Base-by-base conservation (phyloP, 2,888 invertebrate genomes). In the Melanostoma mellinum region DNA sequence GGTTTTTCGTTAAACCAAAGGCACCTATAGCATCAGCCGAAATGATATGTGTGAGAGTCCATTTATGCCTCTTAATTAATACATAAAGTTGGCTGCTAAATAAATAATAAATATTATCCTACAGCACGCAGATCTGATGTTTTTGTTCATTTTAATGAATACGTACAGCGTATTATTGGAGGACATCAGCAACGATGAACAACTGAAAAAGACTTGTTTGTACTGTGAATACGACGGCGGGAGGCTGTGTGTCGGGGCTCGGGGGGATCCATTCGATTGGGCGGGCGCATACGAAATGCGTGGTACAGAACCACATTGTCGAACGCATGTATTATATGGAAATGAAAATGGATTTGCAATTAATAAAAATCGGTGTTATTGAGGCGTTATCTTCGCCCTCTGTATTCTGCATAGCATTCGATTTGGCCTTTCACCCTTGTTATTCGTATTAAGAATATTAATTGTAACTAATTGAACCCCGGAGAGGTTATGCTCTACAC, bases 401-500 rank as follows among this genome's bases (percentile, higher is more conserved):
- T 4, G 44, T 10, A n/a, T 44, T 36, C 48, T 9, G 20, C 46
- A 40, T 61, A 48, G 40, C n/a, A 44, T 8, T 20, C 10, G 33
- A 32, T 33, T 36, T 30, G 42, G 67, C 52, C 33, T 42, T 75
- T 80, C 35, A 65, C 44, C 69, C 69, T 71, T 42, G 30, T 72
- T 76, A 80, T 80, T 77, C 69, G 82, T 85, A 86, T 85, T 71
- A 75, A 85, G 68, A 76, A 78, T 86, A 86, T 85, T 86, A 86
- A 87, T 87, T 86, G 85, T 85, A 80, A 75, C 85, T 85, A 86
- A 86, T 86, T 85, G 85, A 81, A 68, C 65, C 75, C 20, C 63
- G 10, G 9, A 55, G 72, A 73, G 52, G 38, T 55, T 72, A 48
- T 75, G 40, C 36, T 38, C 48, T 50, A 20, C 20, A 20, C 20